phyloP scores from a whole-genome alignment of 2,113 vertebrate genomes.

The Elaphurus davidianus region DNA sequence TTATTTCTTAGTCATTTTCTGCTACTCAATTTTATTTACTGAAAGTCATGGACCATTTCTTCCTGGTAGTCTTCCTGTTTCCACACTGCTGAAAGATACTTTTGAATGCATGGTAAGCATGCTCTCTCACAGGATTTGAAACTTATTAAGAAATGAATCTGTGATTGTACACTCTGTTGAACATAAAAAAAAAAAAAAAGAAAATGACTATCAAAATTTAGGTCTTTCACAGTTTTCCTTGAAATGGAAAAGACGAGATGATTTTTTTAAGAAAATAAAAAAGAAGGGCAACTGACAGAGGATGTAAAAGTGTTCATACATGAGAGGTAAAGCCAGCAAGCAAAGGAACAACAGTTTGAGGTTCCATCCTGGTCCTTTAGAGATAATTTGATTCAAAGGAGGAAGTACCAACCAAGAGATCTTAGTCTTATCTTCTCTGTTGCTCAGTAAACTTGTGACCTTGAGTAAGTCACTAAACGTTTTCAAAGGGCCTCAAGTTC shows the following conservation, averaged over 20 bases:
- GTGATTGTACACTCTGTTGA: neutral
- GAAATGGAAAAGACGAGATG: neutral
- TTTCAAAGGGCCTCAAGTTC: neutral
- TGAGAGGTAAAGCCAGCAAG: neutral
- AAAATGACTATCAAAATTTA: neutral
- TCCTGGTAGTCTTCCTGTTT: neutral
- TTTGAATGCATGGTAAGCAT: neutral
- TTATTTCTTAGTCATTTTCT: conserved; percentile 22
- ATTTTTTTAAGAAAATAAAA: neutral
- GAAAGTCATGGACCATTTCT: neutral
- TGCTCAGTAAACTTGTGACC: neutral
- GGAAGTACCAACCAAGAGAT: neutral
- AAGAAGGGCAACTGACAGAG: neutral
- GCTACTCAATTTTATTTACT: neutral
- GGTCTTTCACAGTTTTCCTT: neutral
- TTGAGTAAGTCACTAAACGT: neutral
- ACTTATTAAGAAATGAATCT: neutral
- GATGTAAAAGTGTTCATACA: neutral
- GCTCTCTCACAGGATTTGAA: neutral
- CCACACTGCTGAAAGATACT: neutral
- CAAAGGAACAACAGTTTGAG: neutral
- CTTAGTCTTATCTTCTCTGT: neutral
- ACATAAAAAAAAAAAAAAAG: neutral
- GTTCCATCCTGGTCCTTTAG: neutral
- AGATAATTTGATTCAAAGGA: neutral